Evolutionary conservation across 2,888 invertebrate species (phyloP).

Genomic region (Lycaena phlaeas): DNA sequence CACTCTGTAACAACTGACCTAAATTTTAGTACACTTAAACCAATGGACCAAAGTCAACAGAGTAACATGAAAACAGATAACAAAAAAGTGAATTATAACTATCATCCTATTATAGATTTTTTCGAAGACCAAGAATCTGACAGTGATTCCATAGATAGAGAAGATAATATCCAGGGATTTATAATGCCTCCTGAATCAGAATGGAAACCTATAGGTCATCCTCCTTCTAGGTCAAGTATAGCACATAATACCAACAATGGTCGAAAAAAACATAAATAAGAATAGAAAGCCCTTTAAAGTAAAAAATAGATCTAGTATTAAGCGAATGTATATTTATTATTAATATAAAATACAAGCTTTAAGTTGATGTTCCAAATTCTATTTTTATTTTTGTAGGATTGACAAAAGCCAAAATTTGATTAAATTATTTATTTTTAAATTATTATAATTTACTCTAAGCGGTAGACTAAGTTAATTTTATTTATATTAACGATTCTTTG

Average conservation of each 20-base stretch:
- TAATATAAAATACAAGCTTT: background rate
- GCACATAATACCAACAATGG: constrained; percentile 24
- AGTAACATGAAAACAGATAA: constrained; percentile 20
- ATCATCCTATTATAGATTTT: constrained; percentile 88
- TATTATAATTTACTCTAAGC: background rate
- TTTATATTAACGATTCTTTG: background rate
- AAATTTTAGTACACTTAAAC: constrained; percentile 25
- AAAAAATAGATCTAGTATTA: background rate
- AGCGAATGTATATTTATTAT: constrained; percentile 14
- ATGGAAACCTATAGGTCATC: constrained; percentile 64
- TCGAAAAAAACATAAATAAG: constrained; percentile 31
- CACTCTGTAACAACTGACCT: constrained; percentile 40
- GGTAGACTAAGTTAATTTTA: constrained; percentile 3
- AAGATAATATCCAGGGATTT: constrained; percentile 40
- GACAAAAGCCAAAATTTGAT: constrained; percentile 9
- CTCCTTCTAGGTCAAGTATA: constrained; percentile 35
- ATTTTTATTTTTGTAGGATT: background rate
- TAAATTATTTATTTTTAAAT: constrained; percentile 11
- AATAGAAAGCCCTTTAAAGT: background rate
- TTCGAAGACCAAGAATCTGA: constrained; percentile 69
- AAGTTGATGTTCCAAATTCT: too few species aligned
- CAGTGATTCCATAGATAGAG: constrained; percentile 51
- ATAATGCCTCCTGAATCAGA: constrained; percentile 46
- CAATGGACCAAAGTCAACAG: constrained; percentile 25
- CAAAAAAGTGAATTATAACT: constrained; percentile 83